Conservation (phyloP, 35 echinoderm and acorn worm species). For the Holothuria glaberrima region DNA sequence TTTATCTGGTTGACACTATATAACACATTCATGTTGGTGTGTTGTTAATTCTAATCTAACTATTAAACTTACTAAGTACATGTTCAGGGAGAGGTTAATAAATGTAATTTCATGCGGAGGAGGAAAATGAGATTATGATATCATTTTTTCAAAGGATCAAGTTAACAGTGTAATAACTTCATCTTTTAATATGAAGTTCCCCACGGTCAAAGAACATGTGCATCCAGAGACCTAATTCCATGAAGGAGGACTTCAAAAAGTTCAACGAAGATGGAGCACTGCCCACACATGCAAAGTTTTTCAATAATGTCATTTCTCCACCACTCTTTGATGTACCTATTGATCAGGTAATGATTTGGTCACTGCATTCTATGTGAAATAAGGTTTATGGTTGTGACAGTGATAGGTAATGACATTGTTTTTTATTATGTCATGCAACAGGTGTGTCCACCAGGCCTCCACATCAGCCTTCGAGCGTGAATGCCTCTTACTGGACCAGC, state of each 20-base stretch:
- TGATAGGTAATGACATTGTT: background rate
- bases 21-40: too few relatives aligned
- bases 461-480: slow-evolving; percentile 8
- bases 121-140: too few relatives aligned
- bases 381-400: background rate
- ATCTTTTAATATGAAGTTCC: too few relatives aligned
- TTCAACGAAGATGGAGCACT: slow-evolving; percentile 27
- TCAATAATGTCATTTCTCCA: background rate
- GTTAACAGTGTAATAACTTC: too few relatives aligned
- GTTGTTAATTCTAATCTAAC: too few relatives aligned
- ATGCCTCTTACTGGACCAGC: slow-evolving; percentile 23
- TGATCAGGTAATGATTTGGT: background rate
- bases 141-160: too few relatives aligned
- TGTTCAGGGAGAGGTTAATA: too few relatives aligned
- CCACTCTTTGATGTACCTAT: slow-evolving; percentile 24
- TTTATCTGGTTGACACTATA: too few relatives aligned
- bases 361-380: slow-evolving; percentile 5
- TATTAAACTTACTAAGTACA: too few relatives aligned
- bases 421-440: background rate
- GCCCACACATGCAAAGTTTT: background rate
- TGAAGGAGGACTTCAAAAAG: slow-evolving; percentile 35
- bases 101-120: too few relatives aligned
- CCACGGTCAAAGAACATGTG: background rate
- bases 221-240: background rate
- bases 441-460: slow-evolving; percentile 29